Base-by-base conservation (phyloP, 2,888 invertebrate species). In the Diadromus collaris region DNA sequence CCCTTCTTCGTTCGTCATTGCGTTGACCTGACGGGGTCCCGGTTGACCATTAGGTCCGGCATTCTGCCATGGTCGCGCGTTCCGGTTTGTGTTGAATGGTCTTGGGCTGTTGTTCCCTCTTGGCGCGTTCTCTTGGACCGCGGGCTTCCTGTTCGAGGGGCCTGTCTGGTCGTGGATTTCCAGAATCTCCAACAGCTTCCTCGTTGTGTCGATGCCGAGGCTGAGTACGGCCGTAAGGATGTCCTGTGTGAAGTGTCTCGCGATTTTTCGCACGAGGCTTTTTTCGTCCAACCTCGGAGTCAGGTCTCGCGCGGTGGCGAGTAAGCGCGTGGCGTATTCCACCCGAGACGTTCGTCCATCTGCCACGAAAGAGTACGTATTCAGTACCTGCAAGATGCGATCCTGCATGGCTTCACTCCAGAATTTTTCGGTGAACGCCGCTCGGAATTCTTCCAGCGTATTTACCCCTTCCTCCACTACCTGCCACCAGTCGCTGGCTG, bases 361-460 rank as follows among this genome's bases (percentile, higher is more conserved):
- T 0, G 29, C 16, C 2, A n/a, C 9, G n/a, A 32, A 58, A 1
- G 5, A 58, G n/a, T 29, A 29, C 27, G 32, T 58, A 9, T 58
- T 58, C 6, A 58, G 32, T 0, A 58, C 58, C 2, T n/a, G 58
- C n/a, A 58, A 7, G 13, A 58, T n/a, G 6, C 58, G 29, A 16
- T 58, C 58, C n/a, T 58, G 58, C 58, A 58, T 32, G 32, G 29
- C n/a, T n/a, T 58, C 58, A 7, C 58, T 58, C 58, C 58, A 34
- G 7, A 58, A 29, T 16, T 58, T 58, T 1, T 58, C n/a, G 16
- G 27, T 58, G 7, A 58, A 58, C 6, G 32, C 58, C 7, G n/a
- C 6, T 16, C 32, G 10, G 32, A 58, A 58, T 6, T 32, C 32
- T 29, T 58, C 58, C 21, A 58, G n/a, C n/a, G 29, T 58, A 1